A percentile compares a stretch with the other conserved stretches of the same genome.
phyloP scores from a whole-genome alignment of 1,140 invertebrate genomes.

The Zaprionus africanus region DNA sequence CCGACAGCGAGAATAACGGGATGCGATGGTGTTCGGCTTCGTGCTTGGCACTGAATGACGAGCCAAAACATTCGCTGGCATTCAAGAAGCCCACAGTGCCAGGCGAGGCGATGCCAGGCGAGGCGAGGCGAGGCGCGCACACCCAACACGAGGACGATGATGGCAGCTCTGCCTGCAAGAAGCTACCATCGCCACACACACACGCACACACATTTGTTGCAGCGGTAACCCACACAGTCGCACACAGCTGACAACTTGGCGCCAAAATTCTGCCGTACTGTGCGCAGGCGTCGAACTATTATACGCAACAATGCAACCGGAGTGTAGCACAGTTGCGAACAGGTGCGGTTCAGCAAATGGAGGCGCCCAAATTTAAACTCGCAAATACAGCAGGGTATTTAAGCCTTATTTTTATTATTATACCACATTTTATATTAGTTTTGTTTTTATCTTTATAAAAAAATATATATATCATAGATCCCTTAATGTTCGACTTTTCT shows the following conservation, averaged over 20 bases:
- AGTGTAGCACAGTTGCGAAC: slow-evolving; percentile 46
- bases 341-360: slow-evolving; percentile 25
- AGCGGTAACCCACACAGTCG: slow-evolving; percentile 26
- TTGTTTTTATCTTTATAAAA: too few relatives aligned
- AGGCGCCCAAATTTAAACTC: background rate
- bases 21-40: slow-evolving; percentile 54
- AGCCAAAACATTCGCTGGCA: slow-evolving; percentile 47
- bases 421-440: too few relatives aligned
- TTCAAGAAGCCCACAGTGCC: slow-evolving; percentile 43
- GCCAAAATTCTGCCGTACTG: slow-evolving; percentile 54
- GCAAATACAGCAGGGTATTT: background rate
- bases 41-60: slow-evolving; percentile 64
- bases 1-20: slow-evolving; percentile 32
- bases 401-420: too few relatives aligned
- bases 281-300: slow-evolving; percentile 59
- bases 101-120: background rate
- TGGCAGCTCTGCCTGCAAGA: slow-evolving; percentile 75
- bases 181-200: slow-evolving; percentile 59
- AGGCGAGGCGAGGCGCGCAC: slow-evolving; percentile 28
- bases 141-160: slow-evolving; percentile 78
- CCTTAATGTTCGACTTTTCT: background rate
- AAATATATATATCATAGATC: too few relatives aligned
- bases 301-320: slow-evolving; percentile 35
- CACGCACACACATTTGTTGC: slow-evolving; percentile 46
- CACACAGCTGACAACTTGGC: slow-evolving; percentile 66